phyloP scores from a whole-genome alignment of 2,888 invertebrate species.

The Cryptus viduatorius region DNA sequence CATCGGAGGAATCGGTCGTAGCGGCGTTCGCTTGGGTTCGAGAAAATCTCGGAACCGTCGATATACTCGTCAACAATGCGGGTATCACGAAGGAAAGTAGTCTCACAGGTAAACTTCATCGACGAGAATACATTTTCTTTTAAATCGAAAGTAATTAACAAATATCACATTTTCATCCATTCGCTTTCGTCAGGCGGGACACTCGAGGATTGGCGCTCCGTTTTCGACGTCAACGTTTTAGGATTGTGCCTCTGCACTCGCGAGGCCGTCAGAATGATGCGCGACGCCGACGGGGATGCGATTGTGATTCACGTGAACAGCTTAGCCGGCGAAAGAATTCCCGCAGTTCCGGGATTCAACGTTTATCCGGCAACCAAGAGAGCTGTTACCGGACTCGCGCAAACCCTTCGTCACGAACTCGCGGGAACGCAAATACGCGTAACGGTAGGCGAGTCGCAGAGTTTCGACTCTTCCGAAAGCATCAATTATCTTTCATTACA shows the following conservation, averaged over 20 bases:
- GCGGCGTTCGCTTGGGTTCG: conserved; percentile 76
- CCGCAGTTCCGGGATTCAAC: conserved; percentile 85
- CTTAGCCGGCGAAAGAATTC: conserved; percentile 85
- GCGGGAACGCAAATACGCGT: conserved; percentile 78
- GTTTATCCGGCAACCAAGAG: conserved; percentile 88
- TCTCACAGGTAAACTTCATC: conserved; percentile 73
- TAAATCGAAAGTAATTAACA: background rate
- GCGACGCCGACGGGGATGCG: conserved; percentile 85
- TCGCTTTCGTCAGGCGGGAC: conserved; percentile 72
- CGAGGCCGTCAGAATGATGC: conserved; percentile 87
- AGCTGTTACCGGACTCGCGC: conserved; percentile 87
- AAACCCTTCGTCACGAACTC: conserved; percentile 87
- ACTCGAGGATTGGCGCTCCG: conserved; percentile 83
- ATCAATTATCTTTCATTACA: background rate
- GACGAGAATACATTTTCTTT: background rate
- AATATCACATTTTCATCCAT: background rate
- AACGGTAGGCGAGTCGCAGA: conserved; percentile 67
- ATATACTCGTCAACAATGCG: conserved; percentile 86
- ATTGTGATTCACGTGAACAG: conserved; percentile 88
- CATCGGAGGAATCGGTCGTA: conserved; percentile 75
- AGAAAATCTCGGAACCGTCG: conserved; percentile 83
- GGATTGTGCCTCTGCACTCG: conserved; percentile 87
- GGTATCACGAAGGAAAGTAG: conserved; percentile 82
- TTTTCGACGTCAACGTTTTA: conserved; percentile 87
- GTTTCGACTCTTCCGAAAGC: background rate